These are phyloP conservation scores for Uropsilus gracilis DNA, from an alignment of 2,113 vertebrate species.

Conservation along the genomic window DNA sequence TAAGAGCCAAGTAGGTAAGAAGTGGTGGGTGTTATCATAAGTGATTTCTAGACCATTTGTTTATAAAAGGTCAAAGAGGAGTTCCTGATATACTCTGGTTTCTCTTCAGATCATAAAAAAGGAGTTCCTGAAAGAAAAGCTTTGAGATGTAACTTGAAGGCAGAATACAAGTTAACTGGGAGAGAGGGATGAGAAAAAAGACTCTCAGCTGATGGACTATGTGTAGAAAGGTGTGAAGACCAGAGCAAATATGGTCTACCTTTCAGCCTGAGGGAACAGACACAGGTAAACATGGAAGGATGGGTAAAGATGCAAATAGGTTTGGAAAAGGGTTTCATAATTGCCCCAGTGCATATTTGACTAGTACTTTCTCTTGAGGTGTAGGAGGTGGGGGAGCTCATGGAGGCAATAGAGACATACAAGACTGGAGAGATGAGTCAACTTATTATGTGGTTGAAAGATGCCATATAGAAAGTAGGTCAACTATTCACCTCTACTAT, in stretches of 20 bases:
- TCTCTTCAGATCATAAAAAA: too few species aligned
- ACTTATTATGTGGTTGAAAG: not conserved
- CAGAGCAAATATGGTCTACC: not conserved
- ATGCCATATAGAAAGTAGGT: not conserved
- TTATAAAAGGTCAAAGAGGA: not conserved
- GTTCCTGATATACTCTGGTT: too few species aligned
- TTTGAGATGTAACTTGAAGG: not conserved
- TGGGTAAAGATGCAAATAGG: not conserved
- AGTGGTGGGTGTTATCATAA: accelerated
- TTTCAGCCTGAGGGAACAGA: not conserved
- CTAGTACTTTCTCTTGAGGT: not conserved
- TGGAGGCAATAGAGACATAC: accelerated
- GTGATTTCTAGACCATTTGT: not conserved
- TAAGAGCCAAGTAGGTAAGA: not conserved
- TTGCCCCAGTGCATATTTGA: not conserved
- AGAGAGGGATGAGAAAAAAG: not conserved
- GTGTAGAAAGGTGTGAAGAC: not conserved
- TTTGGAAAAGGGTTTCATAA: not conserved
- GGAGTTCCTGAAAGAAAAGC: not conserved
- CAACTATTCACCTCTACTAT: not conserved
- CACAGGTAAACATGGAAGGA: too few species aligned
- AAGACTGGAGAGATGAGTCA: not conserved
- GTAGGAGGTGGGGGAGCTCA: not conserved
- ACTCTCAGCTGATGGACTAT: not conserved
- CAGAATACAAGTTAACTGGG: not conserved